phyloP scores from a whole-genome alignment of 2,797 vertebrate genomes.

The Gallinago stenura region DNA sequence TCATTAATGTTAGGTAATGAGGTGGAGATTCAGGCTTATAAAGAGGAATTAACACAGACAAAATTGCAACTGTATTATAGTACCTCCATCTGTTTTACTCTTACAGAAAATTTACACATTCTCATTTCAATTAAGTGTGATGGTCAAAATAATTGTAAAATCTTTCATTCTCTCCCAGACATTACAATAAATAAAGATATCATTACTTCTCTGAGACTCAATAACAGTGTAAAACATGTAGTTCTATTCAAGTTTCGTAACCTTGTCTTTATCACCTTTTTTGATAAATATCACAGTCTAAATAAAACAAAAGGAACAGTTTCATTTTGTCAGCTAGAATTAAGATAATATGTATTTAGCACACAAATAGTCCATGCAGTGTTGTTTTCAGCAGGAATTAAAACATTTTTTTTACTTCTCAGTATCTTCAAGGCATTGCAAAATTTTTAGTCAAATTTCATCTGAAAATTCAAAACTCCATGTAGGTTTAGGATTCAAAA shows the following conservation, averaged over 20 bases:
- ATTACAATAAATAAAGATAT: constrained; percentile 49
- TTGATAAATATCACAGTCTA: not conserved
- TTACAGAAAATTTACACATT: constrained; percentile 43
- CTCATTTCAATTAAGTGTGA: constrained; percentile 67
- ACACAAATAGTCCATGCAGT: not conserved
- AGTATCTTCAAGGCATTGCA: not conserved
- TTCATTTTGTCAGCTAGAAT: not conserved
- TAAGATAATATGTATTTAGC: not conserved
- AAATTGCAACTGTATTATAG: constrained; percentile 51
- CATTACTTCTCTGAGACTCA: constrained; percentile 29
- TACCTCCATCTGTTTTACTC: constrained; percentile 58
- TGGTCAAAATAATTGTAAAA: constrained; percentile 68
- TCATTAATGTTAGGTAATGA: constrained; percentile 76
- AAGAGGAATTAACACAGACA: constrained; percentile 65
- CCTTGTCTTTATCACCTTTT: constrained; percentile 5
- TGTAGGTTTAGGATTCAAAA: not conserved
- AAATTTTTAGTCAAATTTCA: not conserved
- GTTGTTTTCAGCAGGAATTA: not conserved
- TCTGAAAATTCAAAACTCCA: not conserved
- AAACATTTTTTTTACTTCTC: not conserved
- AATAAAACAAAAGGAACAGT: not conserved
- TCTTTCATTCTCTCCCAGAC: constrained; percentile 33
- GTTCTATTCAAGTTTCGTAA: constrained; percentile 19
- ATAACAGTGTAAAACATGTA: constrained; percentile 26
- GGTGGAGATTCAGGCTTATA: constrained; percentile 65